Evolutionary conservation across 2,888 invertebrate genomes (phyloP).

Genomic region (Phalera bucephala): DNA sequence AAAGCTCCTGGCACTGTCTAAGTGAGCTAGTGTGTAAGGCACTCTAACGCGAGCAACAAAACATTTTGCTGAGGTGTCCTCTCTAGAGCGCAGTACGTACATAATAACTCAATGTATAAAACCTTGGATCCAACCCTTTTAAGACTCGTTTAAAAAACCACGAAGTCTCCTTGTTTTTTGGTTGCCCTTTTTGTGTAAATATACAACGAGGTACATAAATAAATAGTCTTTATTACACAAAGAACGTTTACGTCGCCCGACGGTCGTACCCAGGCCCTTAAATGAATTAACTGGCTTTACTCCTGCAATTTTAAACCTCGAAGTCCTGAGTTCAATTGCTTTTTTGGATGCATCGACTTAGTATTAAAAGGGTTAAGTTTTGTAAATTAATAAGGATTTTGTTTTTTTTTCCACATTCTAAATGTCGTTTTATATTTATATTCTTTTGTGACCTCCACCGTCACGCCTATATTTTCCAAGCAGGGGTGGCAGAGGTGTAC

Average conservation of each 20-base stretch:
- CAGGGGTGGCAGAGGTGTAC: no score
- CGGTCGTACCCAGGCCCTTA: constrained; percentile 21
- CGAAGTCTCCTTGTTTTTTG: constrained; percentile 20
- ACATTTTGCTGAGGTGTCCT: no score
- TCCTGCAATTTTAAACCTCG: constrained; percentile 28
- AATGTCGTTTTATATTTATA: no score
- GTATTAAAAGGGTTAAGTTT: constrained; percentile 4
- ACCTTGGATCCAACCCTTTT: constrained; percentile 17
- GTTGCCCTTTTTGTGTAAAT: constrained; percentile 33
- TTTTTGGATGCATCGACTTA: constrained; percentile 13
- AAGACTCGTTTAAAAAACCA: constrained; percentile 31
- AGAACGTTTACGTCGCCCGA: constrained; percentile 34
- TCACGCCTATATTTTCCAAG: no score
- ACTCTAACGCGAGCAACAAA: no score
- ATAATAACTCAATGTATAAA: constrained; percentile 7
- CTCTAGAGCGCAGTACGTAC: no score
- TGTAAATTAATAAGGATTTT: no score
- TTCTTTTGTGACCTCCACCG: no score
- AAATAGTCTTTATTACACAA: constrained; percentile 38
- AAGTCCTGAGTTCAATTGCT: constrained; percentile 12
- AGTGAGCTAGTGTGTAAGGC: no score
- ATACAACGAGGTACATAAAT: constrained; percentile 35
- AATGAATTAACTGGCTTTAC: constrained; percentile 29
- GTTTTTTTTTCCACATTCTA: no score
- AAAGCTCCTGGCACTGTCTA: no score